Base-by-base conservation (phyloP, 2,113 vertebrate species). In the Zosterops hypoxanthus region DNA sequence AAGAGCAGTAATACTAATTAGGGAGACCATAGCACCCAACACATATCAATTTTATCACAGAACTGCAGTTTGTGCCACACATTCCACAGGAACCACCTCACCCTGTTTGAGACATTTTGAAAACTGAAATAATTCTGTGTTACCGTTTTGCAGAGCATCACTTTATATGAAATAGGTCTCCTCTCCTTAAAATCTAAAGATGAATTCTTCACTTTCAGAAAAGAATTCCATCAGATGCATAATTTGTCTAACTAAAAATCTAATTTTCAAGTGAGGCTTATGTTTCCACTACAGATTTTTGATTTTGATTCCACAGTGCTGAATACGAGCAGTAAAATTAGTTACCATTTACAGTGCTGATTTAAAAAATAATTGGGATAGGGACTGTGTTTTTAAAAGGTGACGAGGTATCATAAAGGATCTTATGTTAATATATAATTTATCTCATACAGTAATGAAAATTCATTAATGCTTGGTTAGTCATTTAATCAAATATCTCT, bases 1-100 rank as follows among this genome's bases (percentile, higher is more conserved):
- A 95, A 79, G 60, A 92, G 50, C 53, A 94, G 63, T 22, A 92
- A 89, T 88, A 57, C 79, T 88, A 94, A 96, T 97, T 92, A 96
- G 88, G 80, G 89, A 82, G 90, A 46, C 23, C 47, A 26, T 20
- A 70, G 82, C 69, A 78, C 46, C 80, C 52, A 73, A 66, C 26
- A 92, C n/a, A 86, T 75, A 84, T 4, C 71, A 41, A 5, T 84
- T 86, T 65, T 70, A 26, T 56, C 70, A 25, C n/a, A 18, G 33
- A 87, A 42, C n/a, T 82, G 33, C 56, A 42, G 23, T 64, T 77
- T 78, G 39, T 19, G 23, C 25, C 50, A 49, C 53, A 42, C n/a
- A 8, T 92, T 88, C n/a, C 34, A 63, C 29, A 69, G 23, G 18
- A 91, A 19, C 11, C 20, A 33, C 1, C 0, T 26, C 60, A 66